Conservation (phyloP, 2,113 vertebrate species). For the Drymodes brunneopygia region DNA sequence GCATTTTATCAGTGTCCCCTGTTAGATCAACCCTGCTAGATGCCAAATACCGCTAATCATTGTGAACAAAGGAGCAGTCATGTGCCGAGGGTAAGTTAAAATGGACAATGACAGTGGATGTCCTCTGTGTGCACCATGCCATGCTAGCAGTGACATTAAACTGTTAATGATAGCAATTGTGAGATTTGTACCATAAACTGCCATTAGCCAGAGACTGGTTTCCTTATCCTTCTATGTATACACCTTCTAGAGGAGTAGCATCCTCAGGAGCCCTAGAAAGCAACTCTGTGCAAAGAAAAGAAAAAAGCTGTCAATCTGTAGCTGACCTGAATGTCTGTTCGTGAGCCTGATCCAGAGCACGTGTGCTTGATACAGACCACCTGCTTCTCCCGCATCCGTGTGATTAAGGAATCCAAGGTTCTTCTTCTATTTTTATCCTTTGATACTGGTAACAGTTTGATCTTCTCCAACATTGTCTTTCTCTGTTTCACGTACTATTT, state of each 20-base stretch:
- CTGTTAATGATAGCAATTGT: neutral
- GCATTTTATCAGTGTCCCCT: neutral
- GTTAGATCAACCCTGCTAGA: neutral
- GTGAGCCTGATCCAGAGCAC: neutral
- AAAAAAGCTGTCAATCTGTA: neutral
- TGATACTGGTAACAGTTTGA: neutral
- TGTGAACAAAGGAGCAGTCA: neutral
- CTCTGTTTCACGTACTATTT: neutral
- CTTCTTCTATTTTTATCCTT: neutral
- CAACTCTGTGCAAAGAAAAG: neutral
- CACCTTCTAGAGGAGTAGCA: neutral
- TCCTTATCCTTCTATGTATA: neutral
- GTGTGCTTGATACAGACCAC: accelerated
- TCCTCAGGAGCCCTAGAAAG: neutral
- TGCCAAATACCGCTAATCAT: neutral
- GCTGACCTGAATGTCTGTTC: neutral
- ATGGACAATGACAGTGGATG: neutral
- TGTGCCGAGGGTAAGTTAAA: neutral
- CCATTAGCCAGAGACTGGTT: neutral
- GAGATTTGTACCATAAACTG: neutral
- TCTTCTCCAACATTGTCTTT: neutral
- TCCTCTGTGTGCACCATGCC: neutral
- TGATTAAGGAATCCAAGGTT: neutral
- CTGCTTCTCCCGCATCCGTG: neutral
- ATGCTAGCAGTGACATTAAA: neutral